Evolutionary conservation across 1,140 invertebrate species (phyloP), one percentile per base, ranked within the genome.

Genomic region (Asbolus verrucosus): DNA sequence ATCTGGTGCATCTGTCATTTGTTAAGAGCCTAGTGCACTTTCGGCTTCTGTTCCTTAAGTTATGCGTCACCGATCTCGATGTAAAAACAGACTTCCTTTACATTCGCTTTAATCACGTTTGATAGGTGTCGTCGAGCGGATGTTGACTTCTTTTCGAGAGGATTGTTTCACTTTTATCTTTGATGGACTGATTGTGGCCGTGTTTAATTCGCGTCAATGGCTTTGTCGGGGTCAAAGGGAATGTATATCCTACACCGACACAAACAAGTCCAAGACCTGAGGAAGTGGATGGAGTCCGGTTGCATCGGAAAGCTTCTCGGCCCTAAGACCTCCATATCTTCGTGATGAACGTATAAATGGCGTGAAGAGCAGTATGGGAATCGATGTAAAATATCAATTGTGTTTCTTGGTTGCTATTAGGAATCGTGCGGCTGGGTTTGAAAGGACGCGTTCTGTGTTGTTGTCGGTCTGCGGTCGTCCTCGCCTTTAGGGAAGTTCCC

Each of bases 81-180:
- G 21, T 14, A 54, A 54, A 54, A 54, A 30, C 46, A 54, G 46
- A 54, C 46, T 54, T 54, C 46, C 46, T 54, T 54, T 54, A 54
- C 46, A 54, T 54, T 54, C 19, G 30, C 24, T 21, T 54, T 54
- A 54, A 54, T 54, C 46, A 27, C 24, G 19, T 54, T 54, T 54
- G 46, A 54, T 54, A 54, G 46, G 46, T 54, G 46, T 54, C 46
- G 30, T 54, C 46, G 46, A 54, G 46, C 46, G 46, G 46, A 54
- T 54, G 46, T 54, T 54, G 46, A 54, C 46, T 54, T 30, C 46
- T 24, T 54, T n/a, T 18, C 6, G 18, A 54, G 21, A 27, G 19
- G 21, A 54, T 54, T 54, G 19, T 54, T 1, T 54, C 11, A 54
- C 21, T 50, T 50, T 50, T 21, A 21, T 50, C 33, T 36, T 11